These are phyloP conservation scores for Ageneiosus marmoratus DNA, from an alignment of 2,113 vertebrate genomes.

Conservation along the genomic window DNA sequence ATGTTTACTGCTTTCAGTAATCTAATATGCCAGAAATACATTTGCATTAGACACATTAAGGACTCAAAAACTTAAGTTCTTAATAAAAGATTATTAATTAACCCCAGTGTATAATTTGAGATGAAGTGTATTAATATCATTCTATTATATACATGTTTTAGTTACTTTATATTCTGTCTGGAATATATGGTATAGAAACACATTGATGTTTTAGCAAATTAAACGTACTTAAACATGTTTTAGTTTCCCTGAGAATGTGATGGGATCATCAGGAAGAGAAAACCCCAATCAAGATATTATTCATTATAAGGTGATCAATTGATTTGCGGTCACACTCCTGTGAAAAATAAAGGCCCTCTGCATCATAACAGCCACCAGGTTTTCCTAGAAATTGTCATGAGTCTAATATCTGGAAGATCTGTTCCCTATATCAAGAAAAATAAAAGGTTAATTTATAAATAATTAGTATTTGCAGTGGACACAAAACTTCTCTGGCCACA, in stretches of 20 bases:
- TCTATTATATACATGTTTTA: slow-evolving; percentile 52
- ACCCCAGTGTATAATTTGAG: slow-evolving; percentile 50
- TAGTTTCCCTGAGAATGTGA: neutral
- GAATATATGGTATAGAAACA: neutral
- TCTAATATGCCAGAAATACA: slow-evolving; percentile 5
- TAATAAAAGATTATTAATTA: slow-evolving; percentile 50
- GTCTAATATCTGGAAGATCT: neutral
- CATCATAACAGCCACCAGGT: neutral
- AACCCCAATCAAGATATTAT: neutral
- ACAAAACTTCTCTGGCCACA: slow-evolving; percentile 10
- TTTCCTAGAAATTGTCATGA: neutral
- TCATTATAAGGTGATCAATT: neutral
- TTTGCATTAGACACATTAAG: slow-evolving; percentile 40
- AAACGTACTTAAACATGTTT: neutral
- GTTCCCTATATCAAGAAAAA: neutral
- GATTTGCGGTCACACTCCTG: neutral
- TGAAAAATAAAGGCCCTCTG: neutral
- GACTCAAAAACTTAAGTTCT: slow-evolving; percentile 46
- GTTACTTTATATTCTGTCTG: slow-evolving; percentile 24
- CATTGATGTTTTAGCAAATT: neutral
- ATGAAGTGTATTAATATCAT: slow-evolving; percentile 52
- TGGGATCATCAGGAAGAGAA: neutral
- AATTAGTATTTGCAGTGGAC: slow-evolving; percentile 33
- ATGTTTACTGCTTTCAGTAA: slow-evolving; percentile 24
- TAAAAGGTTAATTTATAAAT: slow-evolving; percentile 29